These are phyloP conservation scores for Synodontis membranacea DNA, from an alignment of 2,113 vertebrate genomes.

Conservation along the genomic window DNA sequence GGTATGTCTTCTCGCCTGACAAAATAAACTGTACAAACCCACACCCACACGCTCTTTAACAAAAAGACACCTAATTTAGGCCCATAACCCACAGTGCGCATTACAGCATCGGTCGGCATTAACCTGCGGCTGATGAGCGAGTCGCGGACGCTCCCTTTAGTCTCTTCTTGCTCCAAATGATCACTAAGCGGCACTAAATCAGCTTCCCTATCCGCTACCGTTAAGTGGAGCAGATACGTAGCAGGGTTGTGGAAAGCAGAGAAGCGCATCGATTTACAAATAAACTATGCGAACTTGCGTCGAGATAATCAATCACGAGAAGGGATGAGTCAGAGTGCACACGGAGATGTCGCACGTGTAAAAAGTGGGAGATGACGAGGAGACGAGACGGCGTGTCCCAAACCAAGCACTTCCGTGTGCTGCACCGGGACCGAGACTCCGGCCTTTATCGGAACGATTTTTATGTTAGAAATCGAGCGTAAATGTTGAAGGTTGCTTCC, in stretches of 20 bases:
- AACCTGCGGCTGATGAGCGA: neutral
- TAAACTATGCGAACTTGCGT: neutral
- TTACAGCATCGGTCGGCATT: neutral
- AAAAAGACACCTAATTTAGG: neutral
- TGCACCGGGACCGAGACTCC: neutral
- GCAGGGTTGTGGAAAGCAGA: slow-evolving; percentile 50
- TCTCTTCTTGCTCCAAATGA: neutral
- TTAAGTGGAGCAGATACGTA: neutral
- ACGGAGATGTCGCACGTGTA: neutral
- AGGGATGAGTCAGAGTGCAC: slow-evolving; percentile 2
- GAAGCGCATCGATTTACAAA: slow-evolving; percentile 39
- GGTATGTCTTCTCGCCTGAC: slow-evolving; percentile 25
- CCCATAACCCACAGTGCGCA: neutral
- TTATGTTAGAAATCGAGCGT: neutral
- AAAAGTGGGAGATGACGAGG: neutral
- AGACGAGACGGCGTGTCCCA: neutral
- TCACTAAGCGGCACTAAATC: slow-evolving; percentile 17
- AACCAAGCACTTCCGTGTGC: neutral
- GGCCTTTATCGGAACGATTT: neutral
- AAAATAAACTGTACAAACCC: neutral
- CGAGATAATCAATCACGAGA: slow-evolving; percentile 58
- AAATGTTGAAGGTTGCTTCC: neutral
- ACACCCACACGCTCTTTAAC: neutral
- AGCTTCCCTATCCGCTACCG: neutral
- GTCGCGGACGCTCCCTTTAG: neutral